Conservation (phyloP, 2,113 vertebrate genomes). For the Paradisaea rubra region DNA sequence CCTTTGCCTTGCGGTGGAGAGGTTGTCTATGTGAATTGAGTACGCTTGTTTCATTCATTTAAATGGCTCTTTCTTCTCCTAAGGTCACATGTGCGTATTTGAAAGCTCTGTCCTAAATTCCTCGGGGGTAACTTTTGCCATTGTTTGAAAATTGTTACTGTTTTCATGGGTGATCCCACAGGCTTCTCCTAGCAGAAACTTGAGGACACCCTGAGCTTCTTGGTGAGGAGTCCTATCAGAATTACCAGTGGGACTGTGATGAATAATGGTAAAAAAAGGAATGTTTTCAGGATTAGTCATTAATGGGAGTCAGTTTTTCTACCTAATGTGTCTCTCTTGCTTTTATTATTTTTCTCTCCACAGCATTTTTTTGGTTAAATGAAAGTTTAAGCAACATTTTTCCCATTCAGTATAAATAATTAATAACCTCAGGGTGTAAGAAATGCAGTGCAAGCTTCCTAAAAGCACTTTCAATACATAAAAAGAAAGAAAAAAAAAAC, state of each 20-base stretch:
- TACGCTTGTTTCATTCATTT: neutral
- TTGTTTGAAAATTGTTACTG: neutral
- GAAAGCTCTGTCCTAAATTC: neutral
- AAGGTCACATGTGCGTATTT: neutral
- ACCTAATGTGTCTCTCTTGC: neutral
- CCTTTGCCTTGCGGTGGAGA: neutral
- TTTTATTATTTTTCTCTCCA: neutral
- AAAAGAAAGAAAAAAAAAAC: neutral
- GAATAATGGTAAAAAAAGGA: neutral
- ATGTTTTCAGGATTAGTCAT: neutral
- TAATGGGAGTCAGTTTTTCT: neutral
- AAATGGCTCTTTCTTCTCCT: neutral
- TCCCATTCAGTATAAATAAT: slow-evolving; percentile 1
- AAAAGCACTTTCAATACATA: neutral
- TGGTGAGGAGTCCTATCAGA: neutral
- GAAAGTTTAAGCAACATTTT: slow-evolving; percentile 13
- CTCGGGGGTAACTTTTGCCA: neutral
- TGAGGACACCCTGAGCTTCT: neutral
- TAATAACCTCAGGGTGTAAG: neutral
- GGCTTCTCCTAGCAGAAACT: neutral
- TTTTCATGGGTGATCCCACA: neutral
- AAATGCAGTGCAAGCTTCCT: neutral
- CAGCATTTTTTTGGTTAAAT: neutral
- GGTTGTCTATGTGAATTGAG: neutral
- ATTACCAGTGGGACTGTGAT: neutral